phyloP scores from a whole-genome alignment of 1,140 invertebrate species.

The Radopholus similis region DNA sequence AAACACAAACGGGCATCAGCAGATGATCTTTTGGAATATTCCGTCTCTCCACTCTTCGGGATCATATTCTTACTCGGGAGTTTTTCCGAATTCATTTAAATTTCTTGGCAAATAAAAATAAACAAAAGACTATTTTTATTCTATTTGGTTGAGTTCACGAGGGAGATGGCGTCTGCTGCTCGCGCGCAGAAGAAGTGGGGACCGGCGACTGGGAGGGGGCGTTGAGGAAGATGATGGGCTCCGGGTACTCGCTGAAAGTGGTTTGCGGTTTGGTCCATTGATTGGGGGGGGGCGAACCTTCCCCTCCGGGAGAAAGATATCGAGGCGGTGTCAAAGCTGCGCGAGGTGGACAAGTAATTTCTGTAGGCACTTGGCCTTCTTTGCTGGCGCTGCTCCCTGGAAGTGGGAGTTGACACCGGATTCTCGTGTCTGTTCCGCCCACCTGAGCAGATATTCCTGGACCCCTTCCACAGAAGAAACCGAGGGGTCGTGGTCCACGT shows the following conservation, averaged over 20 bases:
- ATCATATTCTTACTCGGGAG: no score
- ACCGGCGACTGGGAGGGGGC: neutral
- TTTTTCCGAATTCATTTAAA: no score
- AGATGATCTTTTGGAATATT: no score
- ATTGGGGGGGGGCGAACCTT: neutral
- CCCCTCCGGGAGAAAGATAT: conserved; percentile 38
- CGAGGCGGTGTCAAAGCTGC: conserved; percentile 52
- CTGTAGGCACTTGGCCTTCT: conserved; percentile 20
- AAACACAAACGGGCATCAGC: no score
- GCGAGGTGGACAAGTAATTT: conserved; percentile 46
- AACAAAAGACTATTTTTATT: no score
- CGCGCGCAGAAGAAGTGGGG: no score
- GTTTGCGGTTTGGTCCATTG: neutral
- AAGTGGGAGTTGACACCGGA: neutral
- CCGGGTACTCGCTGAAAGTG: conserved; percentile 9
- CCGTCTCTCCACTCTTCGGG: no score
- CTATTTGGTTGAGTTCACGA: no score
- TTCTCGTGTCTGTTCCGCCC: neutral
- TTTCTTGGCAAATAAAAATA: neutral
- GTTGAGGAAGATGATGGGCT: conserved; percentile 7
- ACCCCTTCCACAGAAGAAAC: conserved; percentile 22
- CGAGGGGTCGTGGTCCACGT: conserved; percentile 4
- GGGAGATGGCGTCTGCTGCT: no score
- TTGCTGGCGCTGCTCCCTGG: conserved; percentile 10
- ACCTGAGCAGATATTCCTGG: conserved; percentile 25